These are phyloP conservation scores for Watsonalla cultraria DNA, from an alignment of 2,888 invertebrate genomes.

Conservation along the genomic window DNA sequence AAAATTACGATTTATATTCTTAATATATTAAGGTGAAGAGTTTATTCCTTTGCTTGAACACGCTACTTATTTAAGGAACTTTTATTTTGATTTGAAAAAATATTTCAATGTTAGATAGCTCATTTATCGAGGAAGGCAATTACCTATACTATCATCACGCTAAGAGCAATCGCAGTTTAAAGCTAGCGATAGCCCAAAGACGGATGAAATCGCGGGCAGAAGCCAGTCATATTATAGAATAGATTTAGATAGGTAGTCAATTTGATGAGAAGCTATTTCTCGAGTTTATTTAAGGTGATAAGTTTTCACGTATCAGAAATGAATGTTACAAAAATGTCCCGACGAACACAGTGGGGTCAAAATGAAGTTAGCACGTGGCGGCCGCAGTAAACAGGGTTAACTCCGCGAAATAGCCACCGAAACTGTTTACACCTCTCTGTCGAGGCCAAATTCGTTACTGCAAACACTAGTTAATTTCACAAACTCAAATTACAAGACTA, in stretches of 20 bases:
- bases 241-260: background rate
- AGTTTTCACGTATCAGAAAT: background rate
- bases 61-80: no score
- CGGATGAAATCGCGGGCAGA: no score
- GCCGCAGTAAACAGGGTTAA: constrained; percentile 20
- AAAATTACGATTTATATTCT: no score
- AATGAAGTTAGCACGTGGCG: constrained; percentile 1
- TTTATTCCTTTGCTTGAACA: no score
- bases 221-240: no score
- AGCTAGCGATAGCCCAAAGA: no score
- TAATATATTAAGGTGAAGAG: no score
- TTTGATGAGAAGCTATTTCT: background rate
- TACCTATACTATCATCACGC: no score
- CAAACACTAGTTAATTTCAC: constrained; percentile 11
- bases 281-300: background rate
- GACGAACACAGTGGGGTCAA: background rate
- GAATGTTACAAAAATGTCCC: background rate
- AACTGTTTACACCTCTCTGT: constrained; percentile 24
- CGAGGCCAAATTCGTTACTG: constrained; percentile 19
- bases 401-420: constrained; percentile 36
- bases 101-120: no score
- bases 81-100: no score
- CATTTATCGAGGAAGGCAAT: no score
- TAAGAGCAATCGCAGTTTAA: no score
- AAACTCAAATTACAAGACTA: constrained; percentile 10